Evolutionary conservation across 2,888 invertebrate species (phyloP), one percentile per base, ranked within the genome.

Genomic region (Pachycephus smyrnensis): DNA sequence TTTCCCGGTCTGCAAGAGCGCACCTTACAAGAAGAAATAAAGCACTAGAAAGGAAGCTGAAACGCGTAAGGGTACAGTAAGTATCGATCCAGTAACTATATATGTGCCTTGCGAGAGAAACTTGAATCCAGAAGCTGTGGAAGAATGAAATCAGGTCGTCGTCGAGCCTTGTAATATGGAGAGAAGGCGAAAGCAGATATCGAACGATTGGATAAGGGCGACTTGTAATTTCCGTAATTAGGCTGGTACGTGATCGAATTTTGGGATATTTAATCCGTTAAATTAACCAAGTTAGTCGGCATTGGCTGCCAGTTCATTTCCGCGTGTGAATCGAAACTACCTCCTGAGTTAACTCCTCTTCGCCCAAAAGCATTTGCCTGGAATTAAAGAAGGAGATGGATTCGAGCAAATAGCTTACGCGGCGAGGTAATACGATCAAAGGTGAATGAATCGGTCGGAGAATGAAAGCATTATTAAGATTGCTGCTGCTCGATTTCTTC

Each of bases 391-490:
- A 71, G 9, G 23, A 71, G 71, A 32, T 71, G 31, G 32, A 71
- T 33, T 33, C 32, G 11, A 71, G 15, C 31, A 71, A 33, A 55
- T 23, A 55, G 55, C 55, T 55, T 55, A 71, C 71, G 15, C 33
- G 71, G 12, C 31, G 71, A 15, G 3, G 71, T 71, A 71, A 71
- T 33, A 71, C 31, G 33, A 23, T 33, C 71, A 15, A 74, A 36
- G 30, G 74, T 74, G 33, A 74, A 37, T 74, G n/a, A 23, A 74
- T 74, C 36, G n/a, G 23, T 33, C 3, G 73, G 82, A 80, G 81
- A 81, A 77, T 79, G 80, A 82, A 78, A 80, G 81, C 82, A 83
- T 86, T 85, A 85, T 86, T 86, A 83, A 83, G 82, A 82, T 84
- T 82, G 82, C 80, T 77, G 76, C 79, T 68, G 74, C 35, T 77